A percentile compares a stretch with the other conserved stretches of the same genome.
These are phyloP conservation scores for Drosophila yakuba DNA, from an alignment of 1,140 invertebrate genomes.

Conservation along the genomic window DNA sequence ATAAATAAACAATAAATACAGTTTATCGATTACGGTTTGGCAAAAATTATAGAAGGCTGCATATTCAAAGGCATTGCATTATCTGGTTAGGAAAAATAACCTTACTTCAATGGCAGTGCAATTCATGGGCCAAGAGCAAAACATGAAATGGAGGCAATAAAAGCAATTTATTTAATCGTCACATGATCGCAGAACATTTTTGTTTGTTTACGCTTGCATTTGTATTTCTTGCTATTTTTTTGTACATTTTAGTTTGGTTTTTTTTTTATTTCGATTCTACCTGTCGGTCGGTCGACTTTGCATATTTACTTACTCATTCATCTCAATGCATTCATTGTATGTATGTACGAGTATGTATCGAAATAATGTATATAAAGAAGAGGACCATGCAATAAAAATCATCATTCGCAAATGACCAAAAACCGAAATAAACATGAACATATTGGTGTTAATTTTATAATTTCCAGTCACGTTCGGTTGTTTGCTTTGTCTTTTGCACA, in stretches of 20 bases:
- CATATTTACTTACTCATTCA: conserved; percentile 37
- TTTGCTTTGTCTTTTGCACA: conserved; percentile 58
- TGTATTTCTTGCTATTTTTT: not conserved
- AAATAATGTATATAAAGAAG: not conserved
- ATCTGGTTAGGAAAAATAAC: no score
- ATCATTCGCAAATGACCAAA: conserved; percentile 36
- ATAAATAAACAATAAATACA: no score
- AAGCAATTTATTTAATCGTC: conserved; percentile 49
- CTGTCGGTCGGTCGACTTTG: conserved; percentile 3
- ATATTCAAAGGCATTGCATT: no score
- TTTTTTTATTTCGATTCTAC: conserved; percentile 12
- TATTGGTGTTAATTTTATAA: conserved; percentile 72
- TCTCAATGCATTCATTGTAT: conserved; percentile 18
- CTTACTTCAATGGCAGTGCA: not conserved
- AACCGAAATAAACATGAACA: conserved; percentile 52
- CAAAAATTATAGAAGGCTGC: no score
- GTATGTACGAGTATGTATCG: conserved; percentile 8
- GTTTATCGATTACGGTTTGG: no score
- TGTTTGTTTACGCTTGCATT: conserved; percentile 25
- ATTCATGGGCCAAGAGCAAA: conserved; percentile 8
- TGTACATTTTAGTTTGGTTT: conserved; percentile 5
- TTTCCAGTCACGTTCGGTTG: conserved; percentile 73
- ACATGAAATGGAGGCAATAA: conserved; percentile 43
- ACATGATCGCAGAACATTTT: conserved; percentile 45
- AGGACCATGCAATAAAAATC: conserved; percentile 20